Evolutionary conservation across 2,113 vertebrate genomes (phyloP).

Genomic region (Syngnathus typhle): DNA sequence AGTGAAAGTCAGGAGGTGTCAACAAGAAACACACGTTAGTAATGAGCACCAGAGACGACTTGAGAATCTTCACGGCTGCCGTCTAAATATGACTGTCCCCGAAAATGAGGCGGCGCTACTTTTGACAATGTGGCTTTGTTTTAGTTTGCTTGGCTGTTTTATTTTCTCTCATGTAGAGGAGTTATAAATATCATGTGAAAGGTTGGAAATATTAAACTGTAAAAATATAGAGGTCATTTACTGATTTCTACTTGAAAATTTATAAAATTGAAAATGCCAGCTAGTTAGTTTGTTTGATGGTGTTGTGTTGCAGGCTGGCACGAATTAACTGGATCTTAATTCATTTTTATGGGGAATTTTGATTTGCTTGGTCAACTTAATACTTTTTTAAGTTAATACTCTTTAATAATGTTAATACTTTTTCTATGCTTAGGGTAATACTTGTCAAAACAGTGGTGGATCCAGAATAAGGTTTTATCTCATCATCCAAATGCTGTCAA

Average conservation of each 20-base stretch:
- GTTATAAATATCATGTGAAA: conserved; percentile 3
- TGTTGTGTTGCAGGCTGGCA: no score
- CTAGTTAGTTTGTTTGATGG: no score
- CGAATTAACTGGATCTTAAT: no score
- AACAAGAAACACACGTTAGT: conserved; percentile 25
- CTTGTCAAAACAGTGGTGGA: not conserved
- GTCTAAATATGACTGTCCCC: conserved; percentile 18
- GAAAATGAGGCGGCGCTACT: conserved; percentile 26
- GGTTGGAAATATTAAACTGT: not conserved
- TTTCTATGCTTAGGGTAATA: not conserved
- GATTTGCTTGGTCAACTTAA: not conserved
- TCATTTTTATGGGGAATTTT: no score
- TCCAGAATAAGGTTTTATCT: not conserved
- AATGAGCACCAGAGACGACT: conserved; percentile 18
- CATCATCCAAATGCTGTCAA: conserved; percentile 11
- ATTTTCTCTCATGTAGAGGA: not conserved
- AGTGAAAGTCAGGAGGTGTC: conserved; percentile 43
- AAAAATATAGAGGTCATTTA: no score
- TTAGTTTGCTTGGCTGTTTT: not conserved
- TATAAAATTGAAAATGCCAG: no score
- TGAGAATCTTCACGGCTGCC: conserved; percentile 48
- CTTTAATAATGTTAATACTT: not conserved
- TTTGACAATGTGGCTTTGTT: conserved; percentile 11
- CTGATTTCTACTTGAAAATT: no score
- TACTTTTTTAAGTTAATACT: no score